Conservation (phyloP, 2,113 vertebrate genomes). For the Bolborhynchus lineola region DNA sequence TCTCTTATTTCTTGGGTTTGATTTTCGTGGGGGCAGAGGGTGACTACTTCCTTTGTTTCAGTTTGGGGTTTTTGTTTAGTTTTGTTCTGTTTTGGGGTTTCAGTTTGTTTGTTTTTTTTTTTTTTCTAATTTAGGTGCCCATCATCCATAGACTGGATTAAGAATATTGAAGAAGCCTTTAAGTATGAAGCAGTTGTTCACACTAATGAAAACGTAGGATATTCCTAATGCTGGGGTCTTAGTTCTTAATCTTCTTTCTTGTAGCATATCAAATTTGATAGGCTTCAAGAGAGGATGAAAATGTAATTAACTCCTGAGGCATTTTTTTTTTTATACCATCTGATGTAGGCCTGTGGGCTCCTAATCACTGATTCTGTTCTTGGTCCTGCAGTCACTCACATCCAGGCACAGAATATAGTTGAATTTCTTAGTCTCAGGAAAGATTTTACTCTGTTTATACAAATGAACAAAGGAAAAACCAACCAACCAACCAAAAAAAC, state of each 20-base stretch:
- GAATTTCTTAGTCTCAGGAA: not conserved
- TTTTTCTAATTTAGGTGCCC: not conserved
- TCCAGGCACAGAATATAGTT: not conserved
- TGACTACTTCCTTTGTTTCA: not conserved
- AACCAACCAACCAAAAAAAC: not conserved
- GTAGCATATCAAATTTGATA: not conserved
- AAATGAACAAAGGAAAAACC: not conserved
- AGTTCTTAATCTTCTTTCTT: not conserved
- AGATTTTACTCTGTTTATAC: not conserved
- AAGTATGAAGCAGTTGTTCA: not conserved
- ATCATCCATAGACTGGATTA: not conserved
- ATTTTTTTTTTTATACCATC: not conserved
- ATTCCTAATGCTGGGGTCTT: not conserved
- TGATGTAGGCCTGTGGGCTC: not conserved
- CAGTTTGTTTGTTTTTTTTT: not conserved
- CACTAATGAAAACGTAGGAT: not conserved
- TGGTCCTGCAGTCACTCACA: not conserved
- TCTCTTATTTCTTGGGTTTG: not conserved
- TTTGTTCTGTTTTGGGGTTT: not conserved
- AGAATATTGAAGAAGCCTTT: not conserved
- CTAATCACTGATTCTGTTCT: not conserved
- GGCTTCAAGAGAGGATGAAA: not conserved
- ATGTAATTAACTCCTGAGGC: not conserved
- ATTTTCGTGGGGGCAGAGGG: accelerated
- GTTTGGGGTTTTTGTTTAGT: not conserved